Conservation (phyloP, 2,888 invertebrate species). For the Habrosyne pyritoides region DNA sequence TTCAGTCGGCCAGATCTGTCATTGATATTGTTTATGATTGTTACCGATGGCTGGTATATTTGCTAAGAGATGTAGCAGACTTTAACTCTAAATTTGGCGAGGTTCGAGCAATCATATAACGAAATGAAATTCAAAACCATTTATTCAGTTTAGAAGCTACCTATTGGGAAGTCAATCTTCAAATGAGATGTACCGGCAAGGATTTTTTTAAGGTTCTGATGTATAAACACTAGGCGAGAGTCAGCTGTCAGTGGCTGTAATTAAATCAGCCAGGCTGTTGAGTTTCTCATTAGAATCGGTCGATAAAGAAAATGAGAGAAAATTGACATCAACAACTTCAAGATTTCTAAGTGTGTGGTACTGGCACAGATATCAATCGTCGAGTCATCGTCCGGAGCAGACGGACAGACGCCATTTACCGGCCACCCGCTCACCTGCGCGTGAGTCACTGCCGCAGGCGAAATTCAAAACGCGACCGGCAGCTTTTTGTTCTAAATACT, state of each 20-base stretch:
- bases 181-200: no score
- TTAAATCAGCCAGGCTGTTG: no score
- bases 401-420: conserved; percentile 32
- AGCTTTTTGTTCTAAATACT: neutral
- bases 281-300: neutral
- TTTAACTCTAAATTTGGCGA: neutral
- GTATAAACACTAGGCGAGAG: no score
- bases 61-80: neutral
- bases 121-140: neutral
- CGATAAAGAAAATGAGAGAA: no score
- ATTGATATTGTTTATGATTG: conserved; percentile 1
- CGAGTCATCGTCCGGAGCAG: conserved; percentile 33
- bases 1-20: neutral
- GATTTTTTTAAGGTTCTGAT: no score
- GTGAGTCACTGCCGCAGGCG: conserved; percentile 34
- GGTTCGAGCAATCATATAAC: neutral
- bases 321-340: conserved; percentile 11
- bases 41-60: neutral
- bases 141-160: no score
- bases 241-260: no score
- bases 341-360: conserved; percentile 19
- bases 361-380: conserved; percentile 10
- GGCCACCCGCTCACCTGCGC: conserved; percentile 39
- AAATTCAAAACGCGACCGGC: neutral
- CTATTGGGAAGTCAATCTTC: no score